Evolutionary conservation across 1,140 invertebrate genomes (phyloP).

Genomic region (Apocrypta bakeri): DNA sequence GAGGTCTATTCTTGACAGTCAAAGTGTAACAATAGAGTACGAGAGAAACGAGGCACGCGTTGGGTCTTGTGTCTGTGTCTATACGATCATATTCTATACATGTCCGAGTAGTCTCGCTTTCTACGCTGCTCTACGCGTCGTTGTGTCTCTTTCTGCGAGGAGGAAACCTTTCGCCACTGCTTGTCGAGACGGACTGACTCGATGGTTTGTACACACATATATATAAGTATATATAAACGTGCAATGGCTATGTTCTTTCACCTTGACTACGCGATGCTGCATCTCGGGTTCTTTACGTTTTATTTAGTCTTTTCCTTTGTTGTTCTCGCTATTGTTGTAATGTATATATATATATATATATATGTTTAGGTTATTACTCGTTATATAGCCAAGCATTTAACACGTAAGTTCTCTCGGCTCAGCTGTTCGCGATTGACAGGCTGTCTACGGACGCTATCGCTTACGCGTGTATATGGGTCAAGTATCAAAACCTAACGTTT

Average conservation of each 20-base stretch:
- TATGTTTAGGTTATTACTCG: not conserved
- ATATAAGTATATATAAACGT: not conserved
- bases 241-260: not conserved
- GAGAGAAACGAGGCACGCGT: too few relatives aligned
- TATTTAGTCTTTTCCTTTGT: not conserved
- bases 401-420: not conserved
- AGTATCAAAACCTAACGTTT: not conserved
- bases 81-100: too few relatives aligned
- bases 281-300: not conserved
- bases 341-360: too few relatives aligned
- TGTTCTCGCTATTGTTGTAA: not conserved
- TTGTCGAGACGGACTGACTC: not conserved
- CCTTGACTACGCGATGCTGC: not conserved
- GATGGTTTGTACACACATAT: constrained; percentile 1
- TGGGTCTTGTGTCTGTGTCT: not conserved
- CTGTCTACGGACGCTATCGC: not conserved
- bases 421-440: not conserved
- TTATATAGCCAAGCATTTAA: not conserved
- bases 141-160: not conserved
- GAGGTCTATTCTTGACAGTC: not conserved
- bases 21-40: not conserved
- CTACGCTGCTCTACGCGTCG: not conserved
- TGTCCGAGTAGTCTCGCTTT: not conserved
- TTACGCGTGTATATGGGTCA: not conserved
- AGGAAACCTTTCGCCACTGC: not conserved